Base-by-base conservation (phyloP, 2,797 vertebrate genomes). In the Gymnopithys bicolor region DNA sequence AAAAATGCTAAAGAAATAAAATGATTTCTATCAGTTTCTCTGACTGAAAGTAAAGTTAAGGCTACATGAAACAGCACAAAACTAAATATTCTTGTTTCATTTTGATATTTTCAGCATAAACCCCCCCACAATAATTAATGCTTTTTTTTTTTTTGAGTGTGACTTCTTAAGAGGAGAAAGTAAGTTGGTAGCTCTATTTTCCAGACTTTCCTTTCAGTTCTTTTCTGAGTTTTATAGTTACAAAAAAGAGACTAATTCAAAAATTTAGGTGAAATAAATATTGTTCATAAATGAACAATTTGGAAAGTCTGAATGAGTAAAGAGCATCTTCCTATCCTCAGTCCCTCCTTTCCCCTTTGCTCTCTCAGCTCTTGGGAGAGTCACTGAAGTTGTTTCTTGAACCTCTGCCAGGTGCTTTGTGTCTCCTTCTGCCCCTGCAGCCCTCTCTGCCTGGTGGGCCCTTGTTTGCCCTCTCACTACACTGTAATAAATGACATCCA, bases 1-100 rank as follows among this genome's bases (percentile, higher is more conserved):
- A 69, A 84, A 77, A 93, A 25, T 76, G 56, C 60, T 63, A 82
- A 91, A 39, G 53, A 90, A 90, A 77, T 56, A 43, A 80, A 82
- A 77, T 13, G 46, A 35, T 43, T 83, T 91, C 71, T 60, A 35
- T 74, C 49, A 10, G 11, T 79, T 89, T 75, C 8, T 30, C 19
- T 60, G 37, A 64, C 21, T 35, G n/a, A 87, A 87, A 74, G 23
- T 4, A 89, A 92, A 19, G 6, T 24, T 69, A 66, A 73, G 22
- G 5, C 25, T 74, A 62, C 43, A 49, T 66, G 43, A 85, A 93
- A 37, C 18, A 74, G 8, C 33, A 58, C 19, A 46, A 56, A 87
- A 8, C 9, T 32, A 76, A 89, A 41, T 64, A 66, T n/a, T 82
- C 19, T 56, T 56, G 3, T 18, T 85, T 60, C 5, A 7, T 53